Evolutionary conservation across 2,888 invertebrate species (phyloP).

Genomic region (Tribolium freemani): DNA sequence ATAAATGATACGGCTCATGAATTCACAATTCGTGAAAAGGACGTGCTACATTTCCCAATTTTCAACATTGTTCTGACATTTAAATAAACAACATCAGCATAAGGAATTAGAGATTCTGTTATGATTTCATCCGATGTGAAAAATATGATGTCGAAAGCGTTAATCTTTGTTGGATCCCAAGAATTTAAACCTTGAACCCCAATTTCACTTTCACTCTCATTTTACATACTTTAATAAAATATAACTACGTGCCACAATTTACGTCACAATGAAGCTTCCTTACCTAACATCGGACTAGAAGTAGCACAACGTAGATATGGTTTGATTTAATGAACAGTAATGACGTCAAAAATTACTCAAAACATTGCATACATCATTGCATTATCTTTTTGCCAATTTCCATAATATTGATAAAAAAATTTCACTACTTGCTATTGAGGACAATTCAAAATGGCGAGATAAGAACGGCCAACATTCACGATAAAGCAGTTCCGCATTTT

Average conservation of each 20-base stretch:
- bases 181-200: slow-evolving; percentile 34
- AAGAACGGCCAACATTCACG: not conserved
- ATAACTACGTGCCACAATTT: not conserved
- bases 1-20: slow-evolving; percentile 32
- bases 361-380: not conserved
- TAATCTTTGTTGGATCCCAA: slow-evolving; percentile 22
- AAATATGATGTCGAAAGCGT: slow-evolving; percentile 16
- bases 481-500: not conserved
- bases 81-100: slow-evolving; percentile 5
- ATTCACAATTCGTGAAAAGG: slow-evolving; percentile 22
- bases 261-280: slow-evolving; percentile 6
- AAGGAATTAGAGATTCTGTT: slow-evolving; percentile 16
- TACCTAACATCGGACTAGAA: not conserved
- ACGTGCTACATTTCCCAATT: slow-evolving; percentile 28
- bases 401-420: not conserved
- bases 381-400: not conserved
- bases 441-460: not conserved
- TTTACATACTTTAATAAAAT: slow-evolving; percentile 10
- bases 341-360: not conserved
- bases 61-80: not conserved
- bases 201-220: slow-evolving; percentile 30
- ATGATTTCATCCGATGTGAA: slow-evolving; percentile 12
- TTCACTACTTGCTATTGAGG: not conserved
- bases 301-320: not conserved
- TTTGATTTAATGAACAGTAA: slow-evolving; percentile 11